A percentile compares a stretch with the other conserved stretches of the same genome.
phyloP scores from a whole-genome alignment of 2,888 invertebrate genomes.

The Coenonympha arcania region DNA sequence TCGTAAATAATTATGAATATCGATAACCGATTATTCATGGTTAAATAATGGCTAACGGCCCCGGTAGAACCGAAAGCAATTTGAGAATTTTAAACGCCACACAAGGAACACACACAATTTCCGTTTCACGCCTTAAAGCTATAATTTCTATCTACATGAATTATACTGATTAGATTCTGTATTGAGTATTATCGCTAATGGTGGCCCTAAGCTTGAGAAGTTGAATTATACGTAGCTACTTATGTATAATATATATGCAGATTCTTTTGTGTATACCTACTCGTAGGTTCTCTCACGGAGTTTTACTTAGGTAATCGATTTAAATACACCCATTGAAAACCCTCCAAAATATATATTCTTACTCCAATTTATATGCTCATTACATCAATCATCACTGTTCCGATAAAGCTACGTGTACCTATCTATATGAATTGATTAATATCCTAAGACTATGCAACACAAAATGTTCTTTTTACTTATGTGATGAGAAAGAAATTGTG shows the following conservation, averaged over 20 bases:
- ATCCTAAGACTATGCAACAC: too few relatives aligned
- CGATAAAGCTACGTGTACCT: too few relatives aligned
- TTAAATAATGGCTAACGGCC: conserved; percentile 29
- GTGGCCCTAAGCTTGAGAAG: conserved; percentile 6
- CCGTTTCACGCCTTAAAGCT: conserved; percentile 29
- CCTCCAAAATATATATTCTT: too few relatives aligned
- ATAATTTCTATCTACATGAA: conserved; percentile 26
- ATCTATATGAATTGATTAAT: too few relatives aligned
- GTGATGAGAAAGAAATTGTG: background rate
- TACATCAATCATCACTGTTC: too few relatives aligned
- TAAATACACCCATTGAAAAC: too few relatives aligned
- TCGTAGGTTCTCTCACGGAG: too few relatives aligned
- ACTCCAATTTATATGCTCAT: too few relatives aligned
- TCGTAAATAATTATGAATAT: conserved; percentile 70
- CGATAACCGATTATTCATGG: conserved; percentile 46
- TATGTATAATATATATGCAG: background rate
- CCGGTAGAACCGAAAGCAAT: conserved; percentile 26
- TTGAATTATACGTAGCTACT: too few relatives aligned
- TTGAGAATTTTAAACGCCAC: conserved; percentile 32
- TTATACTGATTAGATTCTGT: conserved; percentile 24
- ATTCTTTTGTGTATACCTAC: too few relatives aligned
- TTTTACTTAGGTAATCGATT: too few relatives aligned
- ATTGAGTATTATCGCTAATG: conserved; percentile 15
- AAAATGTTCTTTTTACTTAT: too few relatives aligned
- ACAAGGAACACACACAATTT: conserved; percentile 27